These are phyloP conservation scores for Lepidurus packardi DNA, from an alignment of 1,140 invertebrate genomes.

Conservation along the genomic window DNA sequence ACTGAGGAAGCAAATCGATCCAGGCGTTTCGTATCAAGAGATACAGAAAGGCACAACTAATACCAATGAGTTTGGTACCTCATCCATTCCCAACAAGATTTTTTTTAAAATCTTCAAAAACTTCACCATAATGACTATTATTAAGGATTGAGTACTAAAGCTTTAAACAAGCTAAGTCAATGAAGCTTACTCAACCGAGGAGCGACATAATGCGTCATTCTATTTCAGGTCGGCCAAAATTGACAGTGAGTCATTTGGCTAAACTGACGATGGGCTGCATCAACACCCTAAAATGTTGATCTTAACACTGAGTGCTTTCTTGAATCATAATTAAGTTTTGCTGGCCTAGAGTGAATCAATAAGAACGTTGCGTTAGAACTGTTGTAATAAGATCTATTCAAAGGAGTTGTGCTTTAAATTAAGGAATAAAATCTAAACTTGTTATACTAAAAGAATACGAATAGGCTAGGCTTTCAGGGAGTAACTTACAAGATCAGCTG, in stretches of 20 bases:
- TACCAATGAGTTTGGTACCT: not conserved
- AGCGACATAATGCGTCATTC: constrained; percentile 10
- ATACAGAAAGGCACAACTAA: not conserved
- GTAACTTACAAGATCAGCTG: not conserved
- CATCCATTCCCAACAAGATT: too few species aligned
- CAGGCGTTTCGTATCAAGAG: constrained; percentile 13
- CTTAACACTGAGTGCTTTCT: constrained; percentile 5
- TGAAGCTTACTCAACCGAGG: not conserved
- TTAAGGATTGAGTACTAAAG: too few species aligned
- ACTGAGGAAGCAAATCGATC: constrained; percentile 4
- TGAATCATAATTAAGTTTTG: not conserved
- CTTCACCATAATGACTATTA: too few species aligned
- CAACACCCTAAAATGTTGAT: too few species aligned
- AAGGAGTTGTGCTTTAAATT: too few species aligned
- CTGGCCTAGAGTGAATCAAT: not conserved
- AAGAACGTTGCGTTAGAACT: not conserved
- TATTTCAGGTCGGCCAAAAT: constrained; percentile 15
- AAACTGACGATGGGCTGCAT: not conserved
- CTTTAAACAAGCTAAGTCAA: not conserved
- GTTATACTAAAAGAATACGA: too few species aligned
- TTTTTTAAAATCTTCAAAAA: too few species aligned
- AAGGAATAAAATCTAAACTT: not conserved
- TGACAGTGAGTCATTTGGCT: not conserved
- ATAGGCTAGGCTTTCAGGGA: not conserved
- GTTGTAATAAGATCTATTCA: not conserved